Percentiles rank a stretch among this genome's conserved stretches.
Conservation (phyloP, 2,797 vertebrate genomes). For the Cephalopachus bancanus region DNA sequence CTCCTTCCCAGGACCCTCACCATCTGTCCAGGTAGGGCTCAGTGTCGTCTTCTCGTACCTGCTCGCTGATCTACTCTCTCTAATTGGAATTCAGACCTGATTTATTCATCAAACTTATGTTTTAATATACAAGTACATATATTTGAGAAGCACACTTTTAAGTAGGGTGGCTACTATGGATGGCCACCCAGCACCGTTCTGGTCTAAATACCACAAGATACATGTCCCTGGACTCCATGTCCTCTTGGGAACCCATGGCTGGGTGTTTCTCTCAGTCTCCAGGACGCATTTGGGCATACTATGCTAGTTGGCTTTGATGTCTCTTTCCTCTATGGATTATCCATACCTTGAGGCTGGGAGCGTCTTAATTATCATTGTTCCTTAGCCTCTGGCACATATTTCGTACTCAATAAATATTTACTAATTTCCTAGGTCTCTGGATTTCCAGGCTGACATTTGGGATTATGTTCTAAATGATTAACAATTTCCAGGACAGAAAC, state of each 20-base stretch:
- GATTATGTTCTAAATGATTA: not conserved
- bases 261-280: not conserved
- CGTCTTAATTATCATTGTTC: not conserved
- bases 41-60: not conserved
- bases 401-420: not conserved
- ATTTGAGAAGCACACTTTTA: no score
- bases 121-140: not conserved
- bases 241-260: not conserved
- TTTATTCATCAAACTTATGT: not conserved
- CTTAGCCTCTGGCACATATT: not conserved
- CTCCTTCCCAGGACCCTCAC: not conserved
- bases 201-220: not conserved
- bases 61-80: accelerated
- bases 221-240: accelerated
- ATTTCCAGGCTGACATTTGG: not conserved
- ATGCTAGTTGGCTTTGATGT: no score
- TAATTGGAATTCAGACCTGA: not conserved
- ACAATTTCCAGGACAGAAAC: not conserved
- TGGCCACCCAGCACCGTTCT: not conserved
- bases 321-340: not conserved
- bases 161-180: not conserved
- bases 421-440: not conserved
- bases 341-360: not conserved
- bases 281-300: accelerated
- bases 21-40: not conserved